These are phyloP conservation scores for Polyploca ridens DNA, from an alignment of 2,888 invertebrate species.

Conservation along the genomic window DNA sequence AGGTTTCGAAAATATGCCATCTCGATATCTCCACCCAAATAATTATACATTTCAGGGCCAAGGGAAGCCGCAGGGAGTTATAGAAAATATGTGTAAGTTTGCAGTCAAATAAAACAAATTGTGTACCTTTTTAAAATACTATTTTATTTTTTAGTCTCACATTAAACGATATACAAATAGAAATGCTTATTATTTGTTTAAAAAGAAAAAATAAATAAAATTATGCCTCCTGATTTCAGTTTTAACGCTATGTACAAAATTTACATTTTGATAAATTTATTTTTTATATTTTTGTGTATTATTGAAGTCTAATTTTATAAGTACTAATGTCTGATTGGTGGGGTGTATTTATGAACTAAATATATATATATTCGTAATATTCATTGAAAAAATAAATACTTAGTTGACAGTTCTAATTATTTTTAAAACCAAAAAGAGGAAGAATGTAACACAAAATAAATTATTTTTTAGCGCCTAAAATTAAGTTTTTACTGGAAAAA, in stretches of 20 bases:
- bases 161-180: constrained; percentile 59
- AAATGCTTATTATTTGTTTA: constrained; percentile 55
- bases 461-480: too few relatives aligned
- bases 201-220: constrained; percentile 69
- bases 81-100: constrained; percentile 19
- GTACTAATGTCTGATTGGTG: constrained; percentile 50
- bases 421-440: constrained; percentile 22
- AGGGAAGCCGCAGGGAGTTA: constrained; percentile 37
- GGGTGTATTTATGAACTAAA: constrained; percentile 32
- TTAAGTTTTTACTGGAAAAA: too few relatives aligned
- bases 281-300: constrained; percentile 19
- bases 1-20: too few relatives aligned
- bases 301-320: constrained; percentile 14
- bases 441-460: too few relatives aligned
- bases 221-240: constrained; percentile 74
- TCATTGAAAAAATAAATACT: not conserved
- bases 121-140: constrained; percentile 39
- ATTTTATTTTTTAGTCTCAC: constrained; percentile 62
- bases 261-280: constrained; percentile 62
- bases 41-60: constrained; percentile 53
- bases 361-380: not conserved
- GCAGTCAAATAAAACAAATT: constrained; percentile 35
- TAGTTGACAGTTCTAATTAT: not conserved
- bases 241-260: constrained; percentile 74
- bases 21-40: too few relatives aligned